These are phyloP conservation scores for Catocala fraxini DNA, from an alignment of 2,888 invertebrate genomes.

Conservation along the genomic window DNA sequence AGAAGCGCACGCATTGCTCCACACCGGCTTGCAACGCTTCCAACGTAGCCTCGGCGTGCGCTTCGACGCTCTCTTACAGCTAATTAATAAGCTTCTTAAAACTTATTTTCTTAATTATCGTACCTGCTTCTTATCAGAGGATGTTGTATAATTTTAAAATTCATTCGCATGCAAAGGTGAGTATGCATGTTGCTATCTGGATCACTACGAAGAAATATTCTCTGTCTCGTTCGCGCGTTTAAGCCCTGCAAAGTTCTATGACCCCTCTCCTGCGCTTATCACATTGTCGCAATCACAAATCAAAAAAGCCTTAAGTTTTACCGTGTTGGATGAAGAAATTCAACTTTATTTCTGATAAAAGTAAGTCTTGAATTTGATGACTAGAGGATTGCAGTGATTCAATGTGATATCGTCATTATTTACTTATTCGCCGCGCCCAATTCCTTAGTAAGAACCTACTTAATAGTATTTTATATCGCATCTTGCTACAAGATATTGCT, in stretches of 20 bases:
- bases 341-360: constrained; percentile 30
- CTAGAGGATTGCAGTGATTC: constrained; percentile 48
- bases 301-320: constrained; percentile 61
- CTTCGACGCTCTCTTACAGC: not conserved
- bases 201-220: constrained; percentile 32
- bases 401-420: constrained; percentile 65
- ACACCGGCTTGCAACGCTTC: constrained; percentile 41
- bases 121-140: not conserved
- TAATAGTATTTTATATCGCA: not conserved
- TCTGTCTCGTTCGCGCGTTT: constrained; percentile 52
- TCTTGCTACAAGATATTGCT: not conserved
- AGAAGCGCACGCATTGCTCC: constrained; percentile 47
- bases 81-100: not conserved
- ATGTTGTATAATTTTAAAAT: not conserved
- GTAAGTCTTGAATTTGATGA: constrained; percentile 43
- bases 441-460: constrained; percentile 43
- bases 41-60: constrained; percentile 53
- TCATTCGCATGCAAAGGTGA: constrained; percentile 34
- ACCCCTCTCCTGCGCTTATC: constrained; percentile 83
- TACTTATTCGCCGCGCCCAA: constrained; percentile 64
- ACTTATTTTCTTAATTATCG: not conserved
- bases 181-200: constrained; percentile 26
- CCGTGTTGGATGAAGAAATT: constrained; percentile 33
- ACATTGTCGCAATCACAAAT: constrained; percentile 55
- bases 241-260: constrained; percentile 79